These are phyloP conservation scores for Lagopus muta DNA, from an alignment of 2,113 vertebrate species.

Conservation along the genomic window DNA sequence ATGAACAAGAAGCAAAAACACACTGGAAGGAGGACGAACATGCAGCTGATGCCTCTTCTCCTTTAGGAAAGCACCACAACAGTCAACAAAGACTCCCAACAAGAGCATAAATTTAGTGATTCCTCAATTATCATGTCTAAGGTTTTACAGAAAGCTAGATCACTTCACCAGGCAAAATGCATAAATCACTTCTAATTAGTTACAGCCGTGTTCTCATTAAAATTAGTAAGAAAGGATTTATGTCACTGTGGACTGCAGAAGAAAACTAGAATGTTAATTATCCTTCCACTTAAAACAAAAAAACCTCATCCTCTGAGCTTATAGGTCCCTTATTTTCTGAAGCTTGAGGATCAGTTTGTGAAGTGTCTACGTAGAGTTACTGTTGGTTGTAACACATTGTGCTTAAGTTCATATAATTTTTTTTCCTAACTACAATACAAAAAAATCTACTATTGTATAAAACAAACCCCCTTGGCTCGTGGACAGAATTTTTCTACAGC, in stretches of 20 bases:
- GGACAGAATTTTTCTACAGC: neutral
- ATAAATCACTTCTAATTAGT: neutral
- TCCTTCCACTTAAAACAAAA: neutral
- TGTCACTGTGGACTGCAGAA: neutral
- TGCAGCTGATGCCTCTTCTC: neutral
- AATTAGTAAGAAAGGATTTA: neutral
- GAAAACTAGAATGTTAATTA: neutral
- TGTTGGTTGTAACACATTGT: rapidly evolving
- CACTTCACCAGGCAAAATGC: neutral
- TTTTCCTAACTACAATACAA: rapidly evolving
- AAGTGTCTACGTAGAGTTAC: neutral
- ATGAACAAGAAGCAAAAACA: neutral
- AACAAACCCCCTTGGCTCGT: neutral
- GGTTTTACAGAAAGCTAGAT: neutral
- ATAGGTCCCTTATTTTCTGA: neutral
- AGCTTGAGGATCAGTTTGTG: neutral
- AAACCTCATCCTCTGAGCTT: neutral
- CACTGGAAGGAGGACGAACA: neutral
- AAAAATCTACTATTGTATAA: neutral
- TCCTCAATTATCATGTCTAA: neutral
- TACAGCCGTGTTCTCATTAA: neutral
- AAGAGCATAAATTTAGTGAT: neutral
- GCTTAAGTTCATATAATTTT: neutral
- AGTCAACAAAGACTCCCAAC: neutral
- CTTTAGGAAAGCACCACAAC: neutral